A percentile compares a stretch with the other conserved stretches of the same genome.
Conservation (phyloP, 2,797 vertebrate species). For the Onychomys arenicola region DNA sequence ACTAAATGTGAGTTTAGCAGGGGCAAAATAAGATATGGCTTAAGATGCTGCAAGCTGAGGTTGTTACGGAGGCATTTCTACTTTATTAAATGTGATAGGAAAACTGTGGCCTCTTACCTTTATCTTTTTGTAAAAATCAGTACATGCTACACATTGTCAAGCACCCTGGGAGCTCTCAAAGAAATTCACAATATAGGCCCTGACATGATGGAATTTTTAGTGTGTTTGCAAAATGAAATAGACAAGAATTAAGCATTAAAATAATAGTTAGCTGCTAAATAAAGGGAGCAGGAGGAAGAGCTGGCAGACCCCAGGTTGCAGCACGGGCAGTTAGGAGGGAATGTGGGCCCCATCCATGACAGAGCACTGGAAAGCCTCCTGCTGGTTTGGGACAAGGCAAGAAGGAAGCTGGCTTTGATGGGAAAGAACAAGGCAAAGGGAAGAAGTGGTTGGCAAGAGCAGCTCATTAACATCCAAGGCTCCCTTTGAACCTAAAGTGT, state of each 20-base stretch:
- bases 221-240: background rate
- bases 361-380: background rate
- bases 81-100: conserved; percentile 11
- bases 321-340: background rate
- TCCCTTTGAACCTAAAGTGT: conserved; percentile 71
- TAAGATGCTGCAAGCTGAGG: background rate
- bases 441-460: background rate
- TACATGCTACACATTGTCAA: background rate
- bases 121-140: conserved; percentile 56
- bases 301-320: background rate
- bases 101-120: background rate
- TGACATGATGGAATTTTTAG: background rate
- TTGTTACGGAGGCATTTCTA: background rate
- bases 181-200: background rate
- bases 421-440: background rate
- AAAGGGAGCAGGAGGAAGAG: background rate
- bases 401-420: background rate
- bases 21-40: background rate
- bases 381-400: background rate
- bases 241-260: background rate
- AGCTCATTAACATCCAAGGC: conserved; percentile 4
- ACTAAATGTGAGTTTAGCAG: background rate
- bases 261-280: background rate
- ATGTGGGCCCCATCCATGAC: background rate
- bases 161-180: background rate